These are phyloP conservation scores for Cheilosia grossa DNA, from an alignment of 2,888 invertebrate genomes.

Conservation along the genomic window DNA sequence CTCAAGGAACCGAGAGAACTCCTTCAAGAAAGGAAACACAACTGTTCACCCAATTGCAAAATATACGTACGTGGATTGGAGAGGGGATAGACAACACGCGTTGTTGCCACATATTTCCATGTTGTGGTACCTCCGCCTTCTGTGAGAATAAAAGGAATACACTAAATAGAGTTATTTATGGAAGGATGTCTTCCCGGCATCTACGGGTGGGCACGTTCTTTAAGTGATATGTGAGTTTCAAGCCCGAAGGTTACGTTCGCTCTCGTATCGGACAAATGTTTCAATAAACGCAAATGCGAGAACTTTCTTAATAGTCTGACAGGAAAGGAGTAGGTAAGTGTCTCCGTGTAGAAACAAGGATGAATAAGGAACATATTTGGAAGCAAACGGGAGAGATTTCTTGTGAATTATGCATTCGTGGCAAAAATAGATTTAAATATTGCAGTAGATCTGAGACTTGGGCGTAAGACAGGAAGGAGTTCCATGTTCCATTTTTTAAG, in stretches of 20 bases:
- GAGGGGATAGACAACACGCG: not conserved
- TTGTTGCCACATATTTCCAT: conserved; percentile 37
- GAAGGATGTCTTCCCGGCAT: conserved; percentile 14
- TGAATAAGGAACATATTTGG: not conserved
- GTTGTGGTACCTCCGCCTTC: not conserved
- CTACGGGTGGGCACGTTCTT: not conserved
- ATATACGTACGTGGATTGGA: not conserved
- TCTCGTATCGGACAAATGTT: conserved; percentile 40
- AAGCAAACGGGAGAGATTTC: conserved; percentile 4
- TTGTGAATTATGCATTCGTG: conserved; percentile 12
- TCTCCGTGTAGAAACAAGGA: not conserved
- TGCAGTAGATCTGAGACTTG: conserved; percentile 11
- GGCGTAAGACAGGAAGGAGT: not conserved
- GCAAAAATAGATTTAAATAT: conserved; percentile 28
- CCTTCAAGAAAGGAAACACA: conserved; percentile 28
- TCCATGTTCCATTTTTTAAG: not conserved
- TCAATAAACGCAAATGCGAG: conserved; percentile 50
- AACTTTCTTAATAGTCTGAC: conserved; percentile 37
- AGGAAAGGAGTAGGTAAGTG: conserved; percentile 6
- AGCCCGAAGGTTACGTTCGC: conserved; percentile 22
- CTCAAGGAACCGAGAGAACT: conserved; percentile 15
- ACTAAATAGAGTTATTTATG: conserved; percentile 50
- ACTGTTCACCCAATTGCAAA: conserved; percentile 34
- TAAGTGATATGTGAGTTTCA: conserved; percentile 18
- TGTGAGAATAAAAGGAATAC: conserved; percentile 11